Conservation (phyloP, 2,797 vertebrate genomes). For the Enteromius thamalakanensis region DNA sequence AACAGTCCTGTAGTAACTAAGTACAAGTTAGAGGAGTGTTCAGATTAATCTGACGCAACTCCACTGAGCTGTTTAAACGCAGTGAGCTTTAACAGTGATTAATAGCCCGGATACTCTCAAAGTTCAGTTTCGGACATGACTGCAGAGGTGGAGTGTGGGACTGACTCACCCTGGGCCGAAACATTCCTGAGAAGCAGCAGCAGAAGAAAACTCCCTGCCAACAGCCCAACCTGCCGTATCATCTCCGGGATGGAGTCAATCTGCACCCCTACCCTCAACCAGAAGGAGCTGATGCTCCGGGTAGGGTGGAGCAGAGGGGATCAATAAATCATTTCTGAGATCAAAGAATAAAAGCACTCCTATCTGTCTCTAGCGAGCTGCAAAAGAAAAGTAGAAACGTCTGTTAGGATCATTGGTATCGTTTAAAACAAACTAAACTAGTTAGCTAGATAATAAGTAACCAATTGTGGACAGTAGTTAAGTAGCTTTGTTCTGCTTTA, state of each 20-base stretch:
- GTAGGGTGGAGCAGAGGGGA: slow-evolving; percentile 29
- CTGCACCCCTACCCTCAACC: slow-evolving; percentile 61
- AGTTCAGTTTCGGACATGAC: slow-evolving; percentile 38
- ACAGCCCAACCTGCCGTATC: slow-evolving; percentile 61
- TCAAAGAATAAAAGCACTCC: slow-evolving; percentile 11
- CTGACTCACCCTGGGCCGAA: slow-evolving; percentile 77
- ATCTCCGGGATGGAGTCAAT: slow-evolving; percentile 65
- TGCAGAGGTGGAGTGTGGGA: background rate
- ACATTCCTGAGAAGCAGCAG: slow-evolving; percentile 71
- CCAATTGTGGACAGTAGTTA: background rate
- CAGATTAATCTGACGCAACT: slow-evolving; percentile 19
- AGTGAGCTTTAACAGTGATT: slow-evolving; percentile 53
- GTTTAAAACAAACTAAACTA: background rate
- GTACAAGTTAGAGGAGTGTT: slow-evolving; percentile 21
- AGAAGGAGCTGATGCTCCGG: slow-evolving; percentile 56
- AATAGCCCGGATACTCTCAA: slow-evolving; percentile 9
- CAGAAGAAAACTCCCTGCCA: slow-evolving; percentile 71
- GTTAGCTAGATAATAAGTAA: background rate
- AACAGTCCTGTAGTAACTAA: slow-evolving; percentile 22
- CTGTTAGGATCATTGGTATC: slow-evolving; percentile 30
- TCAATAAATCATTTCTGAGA: slow-evolving; percentile 45
- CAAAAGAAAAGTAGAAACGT: slow-evolving; percentile 41
- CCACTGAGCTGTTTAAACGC: slow-evolving; percentile 41
- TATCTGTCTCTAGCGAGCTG: slow-evolving; percentile 30
- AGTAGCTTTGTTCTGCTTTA: background rate